Conservation (phyloP, 2,113 vertebrate genomes). For the Anoplopoma fimbria region DNA sequence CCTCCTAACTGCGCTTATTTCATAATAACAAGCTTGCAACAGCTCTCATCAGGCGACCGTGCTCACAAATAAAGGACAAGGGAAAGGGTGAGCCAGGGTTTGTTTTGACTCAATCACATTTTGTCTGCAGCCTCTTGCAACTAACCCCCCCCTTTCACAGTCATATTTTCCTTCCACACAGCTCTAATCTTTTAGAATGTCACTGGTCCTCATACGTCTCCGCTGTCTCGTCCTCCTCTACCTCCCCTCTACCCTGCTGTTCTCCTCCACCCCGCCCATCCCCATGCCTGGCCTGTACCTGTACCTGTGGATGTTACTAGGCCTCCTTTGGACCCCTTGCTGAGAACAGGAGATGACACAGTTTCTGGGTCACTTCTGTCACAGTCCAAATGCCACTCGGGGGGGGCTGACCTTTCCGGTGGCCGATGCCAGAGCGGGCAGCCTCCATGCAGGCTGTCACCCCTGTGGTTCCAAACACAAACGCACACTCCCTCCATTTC, state of each 20-base stretch:
- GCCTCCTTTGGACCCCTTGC: constrained; percentile 52
- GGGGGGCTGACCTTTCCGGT: constrained; percentile 79
- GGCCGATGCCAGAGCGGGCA: constrained; percentile 47
- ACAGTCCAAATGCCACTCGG: constrained; percentile 78
- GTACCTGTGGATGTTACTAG: constrained; percentile 44
- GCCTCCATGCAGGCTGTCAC: constrained; percentile 58
- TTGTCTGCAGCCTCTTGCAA: constrained; percentile 35
- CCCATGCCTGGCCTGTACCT: constrained; percentile 37
- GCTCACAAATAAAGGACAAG: constrained; percentile 59
- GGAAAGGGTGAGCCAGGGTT: constrained; percentile 65
- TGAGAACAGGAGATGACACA: constrained; percentile 68
- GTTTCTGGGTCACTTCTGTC: constrained; percentile 81
- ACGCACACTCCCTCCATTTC: constrained; percentile 23
- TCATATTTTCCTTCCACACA: constrained; percentile 68
- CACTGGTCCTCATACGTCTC: constrained; percentile 31
- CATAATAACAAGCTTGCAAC: constrained; percentile 83
- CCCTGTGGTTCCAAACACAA: constrained; percentile 62
- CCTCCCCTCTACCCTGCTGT: constrained; percentile 31
- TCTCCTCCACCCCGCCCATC: constrained; percentile 9
- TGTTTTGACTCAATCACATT: constrained; percentile 77
- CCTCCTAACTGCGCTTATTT: constrained; percentile 82
- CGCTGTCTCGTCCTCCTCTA: constrained; percentile 33
- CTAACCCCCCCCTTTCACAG: constrained; percentile 41
- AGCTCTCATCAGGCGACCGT: constrained; percentile 82
- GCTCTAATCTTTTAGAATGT: constrained; percentile 73